A percentile compares a stretch with the other conserved stretches of the same genome.
Evolutionary conservation across 2,888 invertebrate genomes (phyloP).

Genomic region (Mycalesis mineus): DNA sequence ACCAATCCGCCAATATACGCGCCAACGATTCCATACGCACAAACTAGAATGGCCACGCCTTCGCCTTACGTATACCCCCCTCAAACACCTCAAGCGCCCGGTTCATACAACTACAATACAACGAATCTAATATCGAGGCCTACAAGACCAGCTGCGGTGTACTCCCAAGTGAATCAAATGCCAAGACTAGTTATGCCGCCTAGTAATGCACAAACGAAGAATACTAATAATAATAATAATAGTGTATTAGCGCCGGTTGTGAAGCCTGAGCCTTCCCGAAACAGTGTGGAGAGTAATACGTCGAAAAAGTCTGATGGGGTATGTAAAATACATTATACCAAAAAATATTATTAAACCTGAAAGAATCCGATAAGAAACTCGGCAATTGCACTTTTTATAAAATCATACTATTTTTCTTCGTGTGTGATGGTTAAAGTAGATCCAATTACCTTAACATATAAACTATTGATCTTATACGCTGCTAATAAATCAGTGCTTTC

Average conservation of each 20-base stretch:
- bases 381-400: no score
- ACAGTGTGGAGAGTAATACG: constrained; percentile 46
- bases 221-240: constrained; percentile 37
- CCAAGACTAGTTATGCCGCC: constrained; percentile 49
- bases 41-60: constrained; percentile 63
- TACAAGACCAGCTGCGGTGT: constrained; percentile 48
- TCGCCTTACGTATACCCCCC: constrained; percentile 54
- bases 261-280: constrained; percentile 47
- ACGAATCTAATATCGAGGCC: constrained; percentile 67
- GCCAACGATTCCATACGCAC: constrained; percentile 54
- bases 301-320: constrained; percentile 59
- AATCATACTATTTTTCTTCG: no score
- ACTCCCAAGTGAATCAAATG: constrained; percentile 55
- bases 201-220: constrained; percentile 28
- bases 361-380: no score
- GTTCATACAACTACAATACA: constrained; percentile 57
- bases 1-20: constrained; percentile 48
- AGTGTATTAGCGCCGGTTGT: constrained; percentile 33
- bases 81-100: constrained; percentile 24
- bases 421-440: no score
- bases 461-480: no score
- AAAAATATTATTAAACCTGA: no score
- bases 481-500: no score
- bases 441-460: no score
- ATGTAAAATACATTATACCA: constrained; percentile 25